These are phyloP conservation scores for Morpho deidamia DNA, from an alignment of 2,888 invertebrate genomes.

Conservation along the genomic window DNA sequence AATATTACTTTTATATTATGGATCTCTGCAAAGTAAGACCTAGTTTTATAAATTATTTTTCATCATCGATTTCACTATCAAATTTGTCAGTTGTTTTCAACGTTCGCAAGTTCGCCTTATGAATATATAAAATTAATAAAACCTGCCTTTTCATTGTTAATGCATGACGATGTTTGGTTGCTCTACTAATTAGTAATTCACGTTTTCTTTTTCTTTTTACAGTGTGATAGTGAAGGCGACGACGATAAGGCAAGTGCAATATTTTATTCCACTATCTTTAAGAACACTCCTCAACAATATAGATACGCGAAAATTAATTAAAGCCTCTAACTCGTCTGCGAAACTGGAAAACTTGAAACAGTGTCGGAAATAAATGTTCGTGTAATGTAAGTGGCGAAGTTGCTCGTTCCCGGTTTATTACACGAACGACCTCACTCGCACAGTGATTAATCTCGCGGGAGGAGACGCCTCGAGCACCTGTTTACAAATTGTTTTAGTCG, in stretches of 20 bases:
- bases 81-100: too few relatives aligned
- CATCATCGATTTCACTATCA: too few relatives aligned
- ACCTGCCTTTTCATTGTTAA: neutral
- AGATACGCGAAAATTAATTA: slow-evolving; percentile 64
- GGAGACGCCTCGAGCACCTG: slow-evolving; percentile 39
- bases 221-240: slow-evolving; percentile 97
- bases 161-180: slow-evolving; percentile 17
- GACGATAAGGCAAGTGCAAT: slow-evolving; percentile 89
- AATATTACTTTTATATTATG: too few relatives aligned
- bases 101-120: neutral
- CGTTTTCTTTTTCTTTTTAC: slow-evolving; percentile 74
- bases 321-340: slow-evolving; percentile 49
- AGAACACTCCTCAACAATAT: slow-evolving; percentile 27
- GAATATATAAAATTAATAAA: neutral
- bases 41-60: too few relatives aligned
- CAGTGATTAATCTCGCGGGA: slow-evolving; percentile 61
- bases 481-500: slow-evolving; percentile 43
- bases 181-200: slow-evolving; percentile 8
- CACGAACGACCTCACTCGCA: slow-evolving; percentile 35
- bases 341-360: slow-evolving; percentile 64
- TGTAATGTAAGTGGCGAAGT: slow-evolving; percentile 73
- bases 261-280: slow-evolving; percentile 34
- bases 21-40: too few relatives aligned
- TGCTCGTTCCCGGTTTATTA: slow-evolving; percentile 66
- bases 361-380: slow-evolving; percentile 69